Evolutionary conservation across 2,888 invertebrate genomes (phyloP), one percentile per base, ranked within the genome.

Genomic region (Serripes groenlandicus): DNA sequence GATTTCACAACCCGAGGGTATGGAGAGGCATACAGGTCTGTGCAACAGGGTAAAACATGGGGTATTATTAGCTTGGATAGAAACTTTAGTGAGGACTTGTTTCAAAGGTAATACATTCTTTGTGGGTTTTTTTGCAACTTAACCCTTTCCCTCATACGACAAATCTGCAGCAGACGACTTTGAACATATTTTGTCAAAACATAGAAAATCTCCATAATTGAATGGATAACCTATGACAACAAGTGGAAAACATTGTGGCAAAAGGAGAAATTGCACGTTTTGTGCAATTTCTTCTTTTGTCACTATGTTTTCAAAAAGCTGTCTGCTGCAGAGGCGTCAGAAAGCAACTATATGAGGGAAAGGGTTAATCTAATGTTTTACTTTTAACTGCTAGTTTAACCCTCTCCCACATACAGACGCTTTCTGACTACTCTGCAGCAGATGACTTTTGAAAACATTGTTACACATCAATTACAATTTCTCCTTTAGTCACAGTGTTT

Each of bases 11-110:
- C 21, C 18, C 37, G 28, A 70, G 76, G 75, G 18, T 80, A 75
- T 32, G 60, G 77, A 23, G 70, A 78, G 35, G 91, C 90, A 2
- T 60, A 96, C 78, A 94, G 96, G 37, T 97, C 97, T 0, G 98
- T 98, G 0, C 95, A 96, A 49, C 95, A 94, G 1, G 98, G 98
- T 0, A 95, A 97, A 32, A 97, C 97, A 0, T 98, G 98, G 98
- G 98, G 98, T 1, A 97, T 97, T 11, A 94, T 98, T 7, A 97
- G 97, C 93, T 97, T 99, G 92, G 97, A 97, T 32, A 97, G 97
- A 91, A 98, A 98, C 93, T 99, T 98, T 91, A 97, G 98, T 0
- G 97, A 97, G 85, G 97, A 92, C 80, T 83, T 93, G 94, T 97
- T 98, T 97, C 97, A 98, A 56, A 90, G 98, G 97, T 98, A 93